These are phyloP conservation scores for Diadema setosum DNA, from an alignment of 35 echinoderm and acorn worm genomes.

Conservation along the genomic window DNA sequence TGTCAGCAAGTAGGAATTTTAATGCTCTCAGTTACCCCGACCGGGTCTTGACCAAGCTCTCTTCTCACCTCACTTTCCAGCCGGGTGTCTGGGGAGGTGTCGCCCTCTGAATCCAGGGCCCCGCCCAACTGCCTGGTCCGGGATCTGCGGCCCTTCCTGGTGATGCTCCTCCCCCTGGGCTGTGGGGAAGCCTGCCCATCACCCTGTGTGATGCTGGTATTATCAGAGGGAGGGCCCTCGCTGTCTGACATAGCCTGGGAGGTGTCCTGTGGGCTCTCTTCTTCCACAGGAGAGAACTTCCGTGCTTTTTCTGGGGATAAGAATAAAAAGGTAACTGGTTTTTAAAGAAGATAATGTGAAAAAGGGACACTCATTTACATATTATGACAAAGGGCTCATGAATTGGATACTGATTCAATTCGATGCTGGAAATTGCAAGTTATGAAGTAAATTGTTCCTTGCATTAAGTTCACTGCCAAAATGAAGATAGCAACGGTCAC, in stretches of 20 bases:
- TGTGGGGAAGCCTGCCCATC: not conserved
- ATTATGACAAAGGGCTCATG: not conserved
- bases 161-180: not conserved
- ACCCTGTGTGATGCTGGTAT: not conserved
- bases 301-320: constrained; percentile 38
- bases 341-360: not conserved
- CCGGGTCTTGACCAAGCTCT: too few species aligned
- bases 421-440: not conserved
- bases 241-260: constrained; percentile 28
- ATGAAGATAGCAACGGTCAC: not conserved
- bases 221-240: constrained; percentile 41
- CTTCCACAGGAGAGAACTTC: constrained; percentile 48
- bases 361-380: not conserved
- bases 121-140: not conserved
- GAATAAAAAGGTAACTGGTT: too few species aligned
- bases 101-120: constrained; percentile 48
- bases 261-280: constrained; percentile 27
- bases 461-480: not conserved
- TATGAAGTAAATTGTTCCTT: not conserved
- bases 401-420: not conserved
- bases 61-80: constrained; percentile 1
- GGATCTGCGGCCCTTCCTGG: constrained; percentile 38
- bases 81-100: not conserved
- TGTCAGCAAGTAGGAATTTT: too few species aligned
- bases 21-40: too few species aligned